phyloP scores from a whole-genome alignment of 2,113 vertebrate species.

The Dasyprocta punctata region DNA sequence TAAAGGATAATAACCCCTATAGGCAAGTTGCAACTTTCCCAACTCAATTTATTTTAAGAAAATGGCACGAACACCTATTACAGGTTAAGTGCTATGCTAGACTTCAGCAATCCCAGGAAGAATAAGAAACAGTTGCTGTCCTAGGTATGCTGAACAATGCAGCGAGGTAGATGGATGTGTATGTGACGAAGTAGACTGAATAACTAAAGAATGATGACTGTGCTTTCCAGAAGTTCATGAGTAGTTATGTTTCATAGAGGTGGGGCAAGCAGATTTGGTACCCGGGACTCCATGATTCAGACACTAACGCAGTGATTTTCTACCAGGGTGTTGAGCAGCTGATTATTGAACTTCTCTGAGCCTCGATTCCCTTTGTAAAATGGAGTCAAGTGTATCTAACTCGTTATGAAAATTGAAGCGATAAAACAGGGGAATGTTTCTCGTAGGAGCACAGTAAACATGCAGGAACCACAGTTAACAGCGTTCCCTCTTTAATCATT shows the following conservation, averaged over 20 bases:
- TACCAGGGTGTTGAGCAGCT: neutral
- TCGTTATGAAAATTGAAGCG: neutral
- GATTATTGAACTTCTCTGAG: neutral
- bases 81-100: conserved; percentile 30
- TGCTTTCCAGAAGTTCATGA: neutral
- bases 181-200: neutral
- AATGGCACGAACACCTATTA: conserved; percentile 54
- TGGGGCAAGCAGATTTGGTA: neutral
- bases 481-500: neutral
- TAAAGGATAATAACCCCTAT: neutral
- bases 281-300: neutral
- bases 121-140: conserved; percentile 12
- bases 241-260: neutral
- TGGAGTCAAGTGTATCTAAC: neutral
- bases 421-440: neutral
- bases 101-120: neutral
- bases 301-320: neutral
- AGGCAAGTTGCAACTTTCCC: conserved; percentile 17
- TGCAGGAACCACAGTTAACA: neutral
- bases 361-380: neutral
- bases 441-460: neutral
- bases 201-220: neutral
- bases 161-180: neutral
- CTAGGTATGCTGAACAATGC: neutral
- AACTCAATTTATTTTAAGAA: conserved; percentile 56